These are phyloP conservation scores for Brachycybe producta DNA, from an alignment of 2,888 invertebrate species.

Conservation along the genomic window DNA sequence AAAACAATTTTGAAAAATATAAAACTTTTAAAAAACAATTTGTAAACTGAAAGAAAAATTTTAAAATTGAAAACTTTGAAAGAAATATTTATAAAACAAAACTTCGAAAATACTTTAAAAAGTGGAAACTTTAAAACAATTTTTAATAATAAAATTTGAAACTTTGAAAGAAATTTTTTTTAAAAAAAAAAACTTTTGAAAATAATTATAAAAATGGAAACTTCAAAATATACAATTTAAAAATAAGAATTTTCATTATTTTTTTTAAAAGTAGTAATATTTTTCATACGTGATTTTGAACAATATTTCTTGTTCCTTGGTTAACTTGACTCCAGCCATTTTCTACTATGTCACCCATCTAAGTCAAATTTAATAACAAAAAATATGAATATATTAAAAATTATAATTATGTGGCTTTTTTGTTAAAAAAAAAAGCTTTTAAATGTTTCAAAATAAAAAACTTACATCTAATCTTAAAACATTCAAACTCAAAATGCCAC, in stretches of 20 bases:
- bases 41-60: no score
- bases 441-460: not conserved
- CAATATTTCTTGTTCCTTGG: constrained; percentile 31
- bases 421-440: not conserved
- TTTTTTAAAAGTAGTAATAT: not conserved
- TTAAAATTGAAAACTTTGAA: no score
- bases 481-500: constrained; percentile 31
- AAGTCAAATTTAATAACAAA: constrained; percentile 14
- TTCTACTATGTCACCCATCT: constrained; percentile 32
- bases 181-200: no score
- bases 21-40: no score
- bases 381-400: not conserved
- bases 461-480: constrained; percentile 28
- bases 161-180: no score
- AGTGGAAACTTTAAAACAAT: no score
- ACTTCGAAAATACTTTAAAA: no score
- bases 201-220: constrained; percentile 1
- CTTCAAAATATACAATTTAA: not conserved
- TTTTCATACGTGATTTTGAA: constrained; percentile 31
- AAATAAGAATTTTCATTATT: not conserved
- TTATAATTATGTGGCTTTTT: not conserved
- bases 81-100: no score
- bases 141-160: no score
- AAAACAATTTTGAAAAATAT: no score
- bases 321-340: constrained; percentile 33